Evolutionary conservation across 1,140 invertebrate species (phyloP).

Genomic region (Stegodyphus mimosarum): DNA sequence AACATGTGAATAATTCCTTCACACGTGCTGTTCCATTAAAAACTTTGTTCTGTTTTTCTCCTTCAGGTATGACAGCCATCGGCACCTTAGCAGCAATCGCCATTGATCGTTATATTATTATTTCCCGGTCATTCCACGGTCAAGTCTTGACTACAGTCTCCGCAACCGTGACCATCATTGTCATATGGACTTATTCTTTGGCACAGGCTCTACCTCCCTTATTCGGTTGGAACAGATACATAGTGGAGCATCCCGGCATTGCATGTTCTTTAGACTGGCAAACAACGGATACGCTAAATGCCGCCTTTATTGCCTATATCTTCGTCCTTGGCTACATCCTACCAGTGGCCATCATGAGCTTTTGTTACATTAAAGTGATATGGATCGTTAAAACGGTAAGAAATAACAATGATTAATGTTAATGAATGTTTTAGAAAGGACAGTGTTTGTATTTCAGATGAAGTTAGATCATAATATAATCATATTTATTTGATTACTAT

Average conservation of each 20-base stretch:
- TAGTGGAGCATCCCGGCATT: constrained; percentile 71
- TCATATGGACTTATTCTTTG: constrained; percentile 71
- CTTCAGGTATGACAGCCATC: constrained; percentile 65
- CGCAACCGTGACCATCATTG: constrained; percentile 66
- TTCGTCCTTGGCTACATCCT: constrained; percentile 71
- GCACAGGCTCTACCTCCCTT: constrained; percentile 70
- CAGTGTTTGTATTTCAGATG: too few species aligned
- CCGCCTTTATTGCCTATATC: constrained; percentile 71
- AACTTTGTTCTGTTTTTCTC: not conserved
- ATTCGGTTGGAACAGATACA: constrained; percentile 72
- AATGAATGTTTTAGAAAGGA: too few species aligned
- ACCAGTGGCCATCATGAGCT: constrained; percentile 69
- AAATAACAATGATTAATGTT: not conserved
- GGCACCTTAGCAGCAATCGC: constrained; percentile 72
- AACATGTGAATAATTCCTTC: too few species aligned
- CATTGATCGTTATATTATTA: constrained; percentile 72
- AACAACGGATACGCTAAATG: constrained; percentile 67
- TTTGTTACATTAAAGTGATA: constrained; percentile 68
- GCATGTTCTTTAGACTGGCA: constrained; percentile 74
- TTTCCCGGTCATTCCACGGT: constrained; percentile 67
- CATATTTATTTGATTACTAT: too few species aligned
- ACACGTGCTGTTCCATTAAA: too few species aligned
- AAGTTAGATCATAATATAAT: too few species aligned
- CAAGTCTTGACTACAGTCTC: constrained; percentile 67
- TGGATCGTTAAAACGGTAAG: constrained; percentile 74